Percentiles rank a stretch among this genome's conserved stretches.
These are phyloP conservation scores for Amblyopsis hoosieri DNA, from an alignment of 2,797 vertebrate species.

Conservation along the genomic window DNA sequence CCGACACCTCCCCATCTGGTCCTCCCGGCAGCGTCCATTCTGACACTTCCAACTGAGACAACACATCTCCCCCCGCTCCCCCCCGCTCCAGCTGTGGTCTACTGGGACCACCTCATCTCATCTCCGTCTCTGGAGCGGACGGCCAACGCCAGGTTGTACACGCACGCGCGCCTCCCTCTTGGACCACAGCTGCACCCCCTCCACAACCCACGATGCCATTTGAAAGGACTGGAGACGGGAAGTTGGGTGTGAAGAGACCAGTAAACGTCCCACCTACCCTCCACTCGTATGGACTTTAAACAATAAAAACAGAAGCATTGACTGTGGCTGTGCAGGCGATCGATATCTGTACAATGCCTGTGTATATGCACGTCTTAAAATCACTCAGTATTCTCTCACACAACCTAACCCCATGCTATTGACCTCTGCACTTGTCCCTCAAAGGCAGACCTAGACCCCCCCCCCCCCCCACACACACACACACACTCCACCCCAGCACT, in stretches of 20 bases:
- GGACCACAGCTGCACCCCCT: constrained; percentile 56
- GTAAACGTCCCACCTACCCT: background rate
- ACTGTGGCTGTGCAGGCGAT: constrained; percentile 66
- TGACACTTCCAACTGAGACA: constrained; percentile 83
- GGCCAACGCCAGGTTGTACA: constrained; percentile 43
- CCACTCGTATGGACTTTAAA: constrained; percentile 53
- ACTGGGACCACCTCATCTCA: constrained; percentile 41
- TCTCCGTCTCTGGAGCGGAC: constrained; percentile 39
- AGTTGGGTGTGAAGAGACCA: constrained; percentile 41
- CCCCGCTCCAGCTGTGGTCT: constrained; percentile 37
- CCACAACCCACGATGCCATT: constrained; percentile 30
- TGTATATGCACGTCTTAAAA: constrained; percentile 73
- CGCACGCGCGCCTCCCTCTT: constrained; percentile 58
- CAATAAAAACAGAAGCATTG: constrained; percentile 51
- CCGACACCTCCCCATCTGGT: constrained; percentile 80
- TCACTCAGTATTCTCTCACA: constrained; percentile 64
- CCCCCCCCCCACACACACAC: too few species aligned
- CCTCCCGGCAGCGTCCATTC: constrained; percentile 84
- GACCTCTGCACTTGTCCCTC: constrained; percentile 56
- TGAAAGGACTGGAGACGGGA: constrained; percentile 30
- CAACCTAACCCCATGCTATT: constrained; percentile 64
- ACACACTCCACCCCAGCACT: constrained; percentile 55
- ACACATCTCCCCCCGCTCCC: constrained; percentile 29
- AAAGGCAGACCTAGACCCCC: too few species aligned
- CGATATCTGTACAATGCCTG: constrained; percentile 70